Percentiles rank a stretch among this genome's conserved stretches.
Evolutionary conservation across 2,113 vertebrate genomes (phyloP).

Genomic region (Hiodon tergisus): DNA sequence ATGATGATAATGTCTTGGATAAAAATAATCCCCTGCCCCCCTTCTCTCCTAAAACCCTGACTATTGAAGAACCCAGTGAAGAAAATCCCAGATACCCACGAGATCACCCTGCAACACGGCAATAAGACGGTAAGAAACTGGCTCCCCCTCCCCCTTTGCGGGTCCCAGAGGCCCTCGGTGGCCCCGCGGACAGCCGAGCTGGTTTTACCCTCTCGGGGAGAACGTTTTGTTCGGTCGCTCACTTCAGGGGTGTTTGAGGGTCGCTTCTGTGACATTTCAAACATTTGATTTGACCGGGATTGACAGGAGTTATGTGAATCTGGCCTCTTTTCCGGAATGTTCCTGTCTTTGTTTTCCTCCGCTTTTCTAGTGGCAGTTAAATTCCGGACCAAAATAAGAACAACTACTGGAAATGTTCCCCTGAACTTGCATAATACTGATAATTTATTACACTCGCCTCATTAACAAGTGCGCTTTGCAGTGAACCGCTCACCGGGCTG

Average conservation of each 20-base stretch:
- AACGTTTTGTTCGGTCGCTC: too few species aligned
- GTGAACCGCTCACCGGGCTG: conserved; percentile 1
- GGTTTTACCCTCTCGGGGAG: not conserved
- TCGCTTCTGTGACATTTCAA: too few species aligned
- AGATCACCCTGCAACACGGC: conserved; percentile 88
- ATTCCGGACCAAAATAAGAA: not conserved
- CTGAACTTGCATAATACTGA: not conserved
- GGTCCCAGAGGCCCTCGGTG: not conserved
- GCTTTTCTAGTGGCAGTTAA: not conserved
- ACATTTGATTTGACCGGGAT: too few species aligned
- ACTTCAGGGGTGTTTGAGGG: too few species aligned
- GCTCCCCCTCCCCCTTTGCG: not conserved
- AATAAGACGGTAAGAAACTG: conserved; percentile 77
- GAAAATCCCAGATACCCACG: conserved; percentile 92
- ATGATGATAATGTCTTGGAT: too few species aligned
- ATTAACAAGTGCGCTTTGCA: not conserved
- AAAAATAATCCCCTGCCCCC: not conserved
- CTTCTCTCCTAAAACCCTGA: not conserved
- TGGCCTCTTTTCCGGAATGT: too few species aligned
- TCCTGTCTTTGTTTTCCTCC: too few species aligned
- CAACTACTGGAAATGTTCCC: not conserved
- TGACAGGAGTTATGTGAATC: too few species aligned
- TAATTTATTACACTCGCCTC: not conserved
- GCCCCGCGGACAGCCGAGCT: not conserved
- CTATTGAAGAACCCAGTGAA: conserved; percentile 75